Conservation (phyloP, 2,113 vertebrate genomes). For the Aythya baeri region DNA sequence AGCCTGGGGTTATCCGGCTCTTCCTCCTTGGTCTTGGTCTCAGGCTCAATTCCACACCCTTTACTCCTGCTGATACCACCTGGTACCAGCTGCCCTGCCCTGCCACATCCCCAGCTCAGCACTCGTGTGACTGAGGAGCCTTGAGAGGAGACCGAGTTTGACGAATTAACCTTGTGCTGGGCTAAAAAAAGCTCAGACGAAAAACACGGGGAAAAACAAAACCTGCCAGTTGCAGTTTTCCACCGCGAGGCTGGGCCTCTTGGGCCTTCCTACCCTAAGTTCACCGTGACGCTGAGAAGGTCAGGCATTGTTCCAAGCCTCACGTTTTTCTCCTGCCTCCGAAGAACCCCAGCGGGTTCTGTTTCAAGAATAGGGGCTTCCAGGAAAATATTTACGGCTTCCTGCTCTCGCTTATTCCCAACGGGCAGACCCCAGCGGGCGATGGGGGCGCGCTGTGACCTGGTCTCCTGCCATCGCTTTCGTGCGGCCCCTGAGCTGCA, state of each 20-base stretch:
- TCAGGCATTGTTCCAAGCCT: conserved; percentile 58
- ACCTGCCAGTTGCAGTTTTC: conserved; percentile 54
- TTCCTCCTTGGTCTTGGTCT: background rate
- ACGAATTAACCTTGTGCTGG: background rate
- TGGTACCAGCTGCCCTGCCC: fast-evolving
- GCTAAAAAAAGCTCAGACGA: conserved; percentile 44
- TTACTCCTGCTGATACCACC: background rate
- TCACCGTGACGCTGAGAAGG: conserved; percentile 48
- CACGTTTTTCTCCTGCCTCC: conserved; percentile 21
- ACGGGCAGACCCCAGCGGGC: fast-evolving
- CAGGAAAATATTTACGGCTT: conserved; percentile 58
- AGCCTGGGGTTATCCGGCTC: background rate
- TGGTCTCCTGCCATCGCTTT: background rate
- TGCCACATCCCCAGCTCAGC: background rate
- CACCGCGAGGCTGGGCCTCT: conserved; percentile 21
- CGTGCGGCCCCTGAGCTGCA: fast-evolving
- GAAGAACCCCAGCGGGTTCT: background rate
- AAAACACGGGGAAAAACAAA: conserved; percentile 29
- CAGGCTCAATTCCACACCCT: background rate
- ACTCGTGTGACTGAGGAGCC: background rate
- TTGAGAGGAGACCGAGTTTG: conserved; percentile 3
- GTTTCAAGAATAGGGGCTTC: conserved; percentile 42
- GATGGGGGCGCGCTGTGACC: background rate
- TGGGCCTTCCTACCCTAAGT: conserved; percentile 60
- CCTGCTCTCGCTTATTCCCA: background rate